Evolutionary conservation across 2,888 invertebrate genomes (phyloP), one percentile per base, ranked within the genome.

Genomic region (Nebria brevicollis): DNA sequence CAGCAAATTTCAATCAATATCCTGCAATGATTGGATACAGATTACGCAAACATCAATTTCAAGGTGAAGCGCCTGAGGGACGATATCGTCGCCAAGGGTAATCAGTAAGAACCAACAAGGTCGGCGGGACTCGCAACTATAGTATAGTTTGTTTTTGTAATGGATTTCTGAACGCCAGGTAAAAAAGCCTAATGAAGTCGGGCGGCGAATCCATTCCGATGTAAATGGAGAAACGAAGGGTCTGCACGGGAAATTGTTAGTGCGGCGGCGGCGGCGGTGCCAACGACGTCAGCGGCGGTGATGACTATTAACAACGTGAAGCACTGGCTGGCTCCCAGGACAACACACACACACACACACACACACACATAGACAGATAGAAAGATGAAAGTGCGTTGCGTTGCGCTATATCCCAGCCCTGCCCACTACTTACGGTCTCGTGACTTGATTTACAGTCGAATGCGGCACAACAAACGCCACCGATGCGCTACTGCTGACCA

Each of bases 111-210:
- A 34, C 34, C 34, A 34, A 77, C 54, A 25, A 72, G 64, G 15
- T 64, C 11, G 64, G 11, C 26, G 65, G 73, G 26, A 42, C 64
- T 66, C 73, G 42, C n/a, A 26, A 66, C 65, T 78, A 41, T 41
- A 72, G 34, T 34, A 34, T 26, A 81, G 83, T 83, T 83, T 83
- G 77, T 82, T 83, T 83, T 83, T 83, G 83, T 84, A 82, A 83
- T 82, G 81, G 82, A 81, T 83, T 82, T 84, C 73, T 82, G 83
- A 80, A 78, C 82, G 80, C 42, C 83, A 84, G 83, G 83, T 83
- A 84, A 81, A 83, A 82, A 83, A 81, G 72, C 82, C 43, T 82
- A 83, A 84, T 83, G 82, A 83, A 83, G 79, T 76, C 82, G 81
- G 34, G 75, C 82, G 82, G 82, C 80, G 81, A 72, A 80, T 83